Percentiles rank a stretch among this genome's conserved stretches.
Conservation (phyloP, 2,888 invertebrate species). For the Esperia sulphurella region DNA sequence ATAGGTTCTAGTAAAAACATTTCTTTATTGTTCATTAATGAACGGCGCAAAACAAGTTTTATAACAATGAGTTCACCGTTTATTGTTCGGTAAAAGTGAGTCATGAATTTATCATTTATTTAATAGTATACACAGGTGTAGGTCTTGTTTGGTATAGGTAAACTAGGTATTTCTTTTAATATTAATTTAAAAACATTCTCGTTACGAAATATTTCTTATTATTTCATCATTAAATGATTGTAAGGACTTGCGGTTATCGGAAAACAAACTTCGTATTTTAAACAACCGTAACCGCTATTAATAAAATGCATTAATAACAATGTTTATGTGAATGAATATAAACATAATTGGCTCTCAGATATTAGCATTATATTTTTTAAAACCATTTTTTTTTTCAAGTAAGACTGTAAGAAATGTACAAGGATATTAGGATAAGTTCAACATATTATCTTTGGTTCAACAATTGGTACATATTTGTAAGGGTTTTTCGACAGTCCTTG, state of each 20-base stretch:
- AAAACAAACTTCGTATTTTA: slow-evolving; percentile 2
- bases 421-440: too few relatives aligned
- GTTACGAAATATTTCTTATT: slow-evolving; percentile 2
- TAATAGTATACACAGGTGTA: neutral
- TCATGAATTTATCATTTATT: neutral
- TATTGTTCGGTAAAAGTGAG: neutral
- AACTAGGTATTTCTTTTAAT: neutral
- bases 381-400: too few relatives aligned
- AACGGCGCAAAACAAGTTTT: neutral
- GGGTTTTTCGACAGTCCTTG: too few relatives aligned
- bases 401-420: too few relatives aligned
- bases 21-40: neutral
- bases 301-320: neutral
- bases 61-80: slow-evolving; percentile 1
- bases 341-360: too few relatives aligned
- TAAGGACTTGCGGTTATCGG: neutral
- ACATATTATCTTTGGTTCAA: too few relatives aligned
- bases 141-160: neutral
- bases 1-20: neutral
- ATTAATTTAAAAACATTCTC: neutral
- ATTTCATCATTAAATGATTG: slow-evolving; percentile 5
- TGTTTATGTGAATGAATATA: too few relatives aligned
- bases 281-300: neutral
- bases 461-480: too few relatives aligned
- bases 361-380: too few relatives aligned